Evolutionary conservation across 2,797 vertebrate species (phyloP).

Genomic region (Steatocranus sp.): DNA sequence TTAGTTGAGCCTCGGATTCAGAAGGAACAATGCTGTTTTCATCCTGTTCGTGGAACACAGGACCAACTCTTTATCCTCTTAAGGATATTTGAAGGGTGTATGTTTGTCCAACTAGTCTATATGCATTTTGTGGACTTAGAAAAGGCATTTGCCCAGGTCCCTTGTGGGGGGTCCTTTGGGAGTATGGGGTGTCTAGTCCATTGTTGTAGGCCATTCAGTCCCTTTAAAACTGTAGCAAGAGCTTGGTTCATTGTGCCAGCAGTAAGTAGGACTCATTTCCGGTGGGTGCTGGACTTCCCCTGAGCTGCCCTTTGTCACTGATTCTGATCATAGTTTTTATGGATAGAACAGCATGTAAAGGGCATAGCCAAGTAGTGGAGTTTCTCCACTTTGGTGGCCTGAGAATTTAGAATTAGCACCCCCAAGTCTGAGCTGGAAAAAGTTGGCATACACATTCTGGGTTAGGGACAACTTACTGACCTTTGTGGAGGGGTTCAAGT

Average conservation of each 20-base stretch:
- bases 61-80: neutral
- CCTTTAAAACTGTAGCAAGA: too few species aligned
- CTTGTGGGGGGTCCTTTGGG: neutral
- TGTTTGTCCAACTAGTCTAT: neutral
- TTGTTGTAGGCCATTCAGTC: too few species aligned
- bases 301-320: neutral
- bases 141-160: neutral
- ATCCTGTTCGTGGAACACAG: fast-evolving
- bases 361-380: neutral
- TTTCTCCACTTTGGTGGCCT: neutral
- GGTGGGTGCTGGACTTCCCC: neutral
- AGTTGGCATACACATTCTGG: neutral
- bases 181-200: neutral
- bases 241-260: too few species aligned
- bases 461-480: fast-evolving
- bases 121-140: neutral
- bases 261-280: neutral
- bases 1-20: neutral
- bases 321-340: neutral
- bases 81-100: neutral
- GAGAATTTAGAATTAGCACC: neutral
- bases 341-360: neutral
- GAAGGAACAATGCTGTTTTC: neutral
- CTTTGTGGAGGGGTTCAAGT: neutral
- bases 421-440: neutral